These are phyloP conservation scores for Aphyosemion australe DNA, from an alignment of 2,113 vertebrate species.

Conservation along the genomic window DNA sequence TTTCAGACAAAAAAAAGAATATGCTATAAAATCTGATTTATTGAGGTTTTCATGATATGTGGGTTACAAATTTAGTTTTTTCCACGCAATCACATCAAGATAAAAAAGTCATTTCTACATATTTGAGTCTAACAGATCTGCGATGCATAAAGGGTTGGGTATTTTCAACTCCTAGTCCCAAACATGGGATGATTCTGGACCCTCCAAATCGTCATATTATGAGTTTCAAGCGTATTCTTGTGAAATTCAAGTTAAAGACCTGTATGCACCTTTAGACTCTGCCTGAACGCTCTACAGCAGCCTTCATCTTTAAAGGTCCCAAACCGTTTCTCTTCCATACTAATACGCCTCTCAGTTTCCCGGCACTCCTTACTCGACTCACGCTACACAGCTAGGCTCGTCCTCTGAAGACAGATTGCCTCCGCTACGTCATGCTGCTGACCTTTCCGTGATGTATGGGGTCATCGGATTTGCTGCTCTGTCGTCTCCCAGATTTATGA, in stretches of 20 bases:
- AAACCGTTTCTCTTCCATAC: conserved; percentile 25
- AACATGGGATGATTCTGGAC: too few species aligned
- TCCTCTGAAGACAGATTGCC: conserved; percentile 1
- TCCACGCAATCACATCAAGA: background rate
- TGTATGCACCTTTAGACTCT: background rate
- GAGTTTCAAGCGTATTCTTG: too few species aligned
- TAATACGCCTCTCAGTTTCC: conserved; percentile 21
- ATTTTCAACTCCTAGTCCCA: background rate
- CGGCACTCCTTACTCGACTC: background rate
- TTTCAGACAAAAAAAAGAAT: background rate
- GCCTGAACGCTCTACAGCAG: background rate
- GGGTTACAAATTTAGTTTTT: background rate
- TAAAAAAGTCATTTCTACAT: background rate
- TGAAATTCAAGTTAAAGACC: background rate
- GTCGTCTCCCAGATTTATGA: conserved; percentile 43
- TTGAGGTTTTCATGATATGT: background rate
- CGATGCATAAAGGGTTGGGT: background rate
- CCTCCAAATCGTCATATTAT: too few species aligned
- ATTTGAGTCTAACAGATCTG: background rate
- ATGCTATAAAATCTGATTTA: too few species aligned
- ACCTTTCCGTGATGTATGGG: conserved; percentile 55
- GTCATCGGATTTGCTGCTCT: conserved; percentile 25
- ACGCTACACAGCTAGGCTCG: background rate
- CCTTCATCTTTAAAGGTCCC: conserved; percentile 27
- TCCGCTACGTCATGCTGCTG: background rate